These are phyloP conservation scores for Ceramica pisi DNA, from an alignment of 2,888 invertebrate species.

Conservation along the genomic window DNA sequence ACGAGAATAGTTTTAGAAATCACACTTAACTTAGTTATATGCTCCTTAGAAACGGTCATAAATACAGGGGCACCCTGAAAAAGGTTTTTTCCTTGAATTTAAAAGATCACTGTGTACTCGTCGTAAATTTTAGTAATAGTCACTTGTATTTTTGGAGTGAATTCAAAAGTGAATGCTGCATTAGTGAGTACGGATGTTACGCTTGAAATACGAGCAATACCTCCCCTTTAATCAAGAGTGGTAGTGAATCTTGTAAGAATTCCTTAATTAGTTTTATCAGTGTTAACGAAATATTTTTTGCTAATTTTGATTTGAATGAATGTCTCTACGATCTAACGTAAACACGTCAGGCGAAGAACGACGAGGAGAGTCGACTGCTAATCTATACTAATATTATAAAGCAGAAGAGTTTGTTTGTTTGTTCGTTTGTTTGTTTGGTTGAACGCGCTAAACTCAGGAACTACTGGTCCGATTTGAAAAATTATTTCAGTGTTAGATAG, in stretches of 20 bases:
- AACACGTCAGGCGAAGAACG: too few relatives aligned
- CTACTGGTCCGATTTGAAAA: too few relatives aligned
- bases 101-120: slow-evolving; percentile 74
- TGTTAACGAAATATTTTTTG: neutral
- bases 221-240: neutral
- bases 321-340: too few relatives aligned
- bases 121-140: slow-evolving; percentile 79
- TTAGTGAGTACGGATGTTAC: slow-evolving; percentile 17
- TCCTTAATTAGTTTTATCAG: too few relatives aligned
- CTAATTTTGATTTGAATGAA: neutral
- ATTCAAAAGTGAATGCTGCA: slow-evolving; percentile 53
- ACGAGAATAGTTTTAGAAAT: slow-evolving; percentile 66
- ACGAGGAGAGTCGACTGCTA: too few relatives aligned
- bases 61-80: slow-evolving; percentile 72
- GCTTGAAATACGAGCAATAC: slow-evolving; percentile 32
- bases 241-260: neutral
- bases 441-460: too few relatives aligned
- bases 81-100: slow-evolving; percentile 77
- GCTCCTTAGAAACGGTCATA: slow-evolving; percentile 65
- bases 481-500: too few relatives aligned
- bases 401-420: too few relatives aligned
- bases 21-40: slow-evolving; percentile 77
- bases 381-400: too few relatives aligned
- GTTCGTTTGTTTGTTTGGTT: too few relatives aligned
- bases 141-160: slow-evolving; percentile 62